Base-by-base conservation (phyloP, 1,140 invertebrate species). In the Anadara kagoshimensis region DNA sequence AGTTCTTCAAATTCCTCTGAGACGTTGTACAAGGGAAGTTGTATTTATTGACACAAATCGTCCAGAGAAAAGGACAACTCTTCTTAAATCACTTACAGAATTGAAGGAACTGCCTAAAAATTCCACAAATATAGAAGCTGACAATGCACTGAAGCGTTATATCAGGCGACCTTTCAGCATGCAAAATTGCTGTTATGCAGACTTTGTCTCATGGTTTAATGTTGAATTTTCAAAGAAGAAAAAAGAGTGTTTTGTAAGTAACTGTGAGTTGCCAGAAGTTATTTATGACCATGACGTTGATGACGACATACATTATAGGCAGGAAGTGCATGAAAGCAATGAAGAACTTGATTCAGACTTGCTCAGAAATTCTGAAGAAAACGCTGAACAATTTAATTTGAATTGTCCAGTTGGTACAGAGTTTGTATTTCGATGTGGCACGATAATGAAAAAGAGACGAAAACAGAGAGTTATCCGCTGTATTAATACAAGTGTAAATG, bases 41-140 rank as follows among this genome's bases (percentile, higher is more conserved):
- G 24, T 74, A 24, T 78, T 74, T 41, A 59, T 78, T 18, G 70
- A 78, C 57, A 78, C 76, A 0, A 22, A 18, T 44, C 53, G 59
- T 26, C 66, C 53, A 14, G 49, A 56, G 1, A 44, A 78, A 49
- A 14, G 72, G 29, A 54, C 68, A 2, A 14, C 12, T n/a, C 41
- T 78, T 24, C 45, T 78, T 8, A 78, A 78, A 57, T 36, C 24
- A 20, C 1, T 12, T 11, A 10, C 7, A 41, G 24, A 56, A 43
- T 36, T 63, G 18, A 24, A 63, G 29, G 61, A 63, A 26, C 18
- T 63, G 44, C 18, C 61, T 7, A 36, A 18, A 14, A 20, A 0
- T 3, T 45, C 36, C 10, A 47, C 61, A n/a, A 16, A 44, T 36
- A 44, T 63, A 11, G 61, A 63, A 24, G 14, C 61, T n/a, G 61